A percentile compares a stretch with the other conserved stretches of the same genome.
Conservation (phyloP, 2,888 invertebrate species). For the Criorhina ranunculi region DNA sequence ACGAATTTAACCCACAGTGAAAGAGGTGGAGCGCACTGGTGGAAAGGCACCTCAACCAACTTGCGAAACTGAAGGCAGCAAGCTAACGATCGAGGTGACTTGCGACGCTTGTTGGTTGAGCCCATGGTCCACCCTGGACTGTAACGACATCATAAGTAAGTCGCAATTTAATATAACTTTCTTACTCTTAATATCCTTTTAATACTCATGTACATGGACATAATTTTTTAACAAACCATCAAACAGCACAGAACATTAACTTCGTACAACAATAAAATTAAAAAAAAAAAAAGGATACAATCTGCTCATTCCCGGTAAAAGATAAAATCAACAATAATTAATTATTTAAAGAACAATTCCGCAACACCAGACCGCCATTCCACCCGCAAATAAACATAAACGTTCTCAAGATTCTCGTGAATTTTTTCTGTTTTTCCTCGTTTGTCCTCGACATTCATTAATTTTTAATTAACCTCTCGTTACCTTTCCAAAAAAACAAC, state of each 20-base stretch:
- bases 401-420: not conserved
- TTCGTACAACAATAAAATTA: not conserved
- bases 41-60: too few relatives aligned
- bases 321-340: conserved; percentile 1
- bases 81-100: too few relatives aligned
- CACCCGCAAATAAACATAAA: not conserved
- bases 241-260: not conserved
- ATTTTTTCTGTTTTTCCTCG: not conserved
- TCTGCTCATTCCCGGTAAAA: not conserved
- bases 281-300: not conserved
- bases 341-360: conserved; percentile 3
- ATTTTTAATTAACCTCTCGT: conserved; percentile 52
- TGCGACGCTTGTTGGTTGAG: too few relatives aligned
- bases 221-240: too few relatives aligned
- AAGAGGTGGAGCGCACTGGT: too few relatives aligned
- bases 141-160: too few relatives aligned
- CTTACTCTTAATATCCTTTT: too few relatives aligned
- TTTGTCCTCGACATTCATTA: conserved; percentile 3
- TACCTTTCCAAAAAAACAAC: conserved; percentile 6
- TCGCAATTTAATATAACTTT: too few relatives aligned
- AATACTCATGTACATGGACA: too few relatives aligned
- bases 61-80: too few relatives aligned
- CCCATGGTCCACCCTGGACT: too few relatives aligned
- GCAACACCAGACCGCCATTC: not conserved
- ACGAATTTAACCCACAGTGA: too few relatives aligned